These are phyloP conservation scores for Brienomyrus longianalis DNA, from an alignment of 2,113 vertebrate genomes.

Conservation along the genomic window DNA sequence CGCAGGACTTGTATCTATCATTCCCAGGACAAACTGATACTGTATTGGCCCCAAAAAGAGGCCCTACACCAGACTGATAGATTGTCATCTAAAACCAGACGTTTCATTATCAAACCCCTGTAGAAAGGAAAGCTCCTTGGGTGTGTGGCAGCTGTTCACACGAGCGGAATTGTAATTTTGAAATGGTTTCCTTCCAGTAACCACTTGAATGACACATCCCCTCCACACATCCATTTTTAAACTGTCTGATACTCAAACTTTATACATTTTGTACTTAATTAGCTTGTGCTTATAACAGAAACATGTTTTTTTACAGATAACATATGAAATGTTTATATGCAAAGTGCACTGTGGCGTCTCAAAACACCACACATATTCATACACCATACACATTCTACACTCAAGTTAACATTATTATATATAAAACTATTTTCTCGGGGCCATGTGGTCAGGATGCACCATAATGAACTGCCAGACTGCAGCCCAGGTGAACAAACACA, in stretches of 20 bases:
- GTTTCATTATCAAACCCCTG: neutral
- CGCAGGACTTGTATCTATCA: neutral
- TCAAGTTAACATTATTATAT: neutral
- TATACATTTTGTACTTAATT: neutral
- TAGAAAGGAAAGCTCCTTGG: neutral
- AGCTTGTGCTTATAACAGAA: neutral
- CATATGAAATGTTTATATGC: neutral
- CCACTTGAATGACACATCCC: neutral
- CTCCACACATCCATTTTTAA: neutral
- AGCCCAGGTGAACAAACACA: neutral
- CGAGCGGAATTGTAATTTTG: neutral
- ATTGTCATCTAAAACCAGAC: neutral
- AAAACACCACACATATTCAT: neutral
- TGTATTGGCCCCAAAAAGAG: neutral
- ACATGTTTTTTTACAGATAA: neutral
- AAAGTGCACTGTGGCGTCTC: neutral
- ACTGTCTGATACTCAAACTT: neutral
- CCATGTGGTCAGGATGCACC: too few species aligned
- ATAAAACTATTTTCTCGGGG: neutral
- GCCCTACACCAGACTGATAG: neutral
- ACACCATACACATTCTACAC: neutral
- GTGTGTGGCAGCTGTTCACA: neutral
- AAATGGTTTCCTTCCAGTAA: neutral
- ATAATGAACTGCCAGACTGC: neutral
- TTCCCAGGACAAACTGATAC: neutral